A percentile compares a stretch with the other conserved stretches of the same genome.
Conservation (phyloP, 2,888 invertebrate species). For the Neria commutata region DNA sequence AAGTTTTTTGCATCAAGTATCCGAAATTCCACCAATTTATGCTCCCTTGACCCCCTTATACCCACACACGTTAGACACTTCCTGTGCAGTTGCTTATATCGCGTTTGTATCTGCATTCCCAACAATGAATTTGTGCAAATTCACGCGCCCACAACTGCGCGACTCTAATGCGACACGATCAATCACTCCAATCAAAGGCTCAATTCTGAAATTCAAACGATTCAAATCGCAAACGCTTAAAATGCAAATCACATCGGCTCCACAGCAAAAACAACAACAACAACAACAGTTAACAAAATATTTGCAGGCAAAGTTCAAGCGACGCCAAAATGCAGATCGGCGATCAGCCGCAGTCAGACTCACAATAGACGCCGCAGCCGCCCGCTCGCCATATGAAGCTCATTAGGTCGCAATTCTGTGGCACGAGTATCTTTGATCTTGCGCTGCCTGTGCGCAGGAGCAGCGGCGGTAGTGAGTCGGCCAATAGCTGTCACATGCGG, state of each 20-base stretch:
- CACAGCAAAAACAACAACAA: background rate
- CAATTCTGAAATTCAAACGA: background rate
- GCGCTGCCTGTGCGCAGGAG: background rate
- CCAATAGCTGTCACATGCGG: conserved; percentile 1
- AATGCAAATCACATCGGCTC: conserved; percentile 1
- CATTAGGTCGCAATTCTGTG: conserved; percentile 11
- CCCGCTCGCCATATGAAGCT: conserved; percentile 6
- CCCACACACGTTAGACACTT: no score
- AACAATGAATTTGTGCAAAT: background rate
- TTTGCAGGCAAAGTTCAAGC: background rate
- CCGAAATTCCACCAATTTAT: no score
- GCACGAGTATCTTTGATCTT: background rate
- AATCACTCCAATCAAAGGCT: background rate
- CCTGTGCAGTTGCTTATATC: no score
- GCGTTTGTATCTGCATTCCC: no score
- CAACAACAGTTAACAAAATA: background rate
- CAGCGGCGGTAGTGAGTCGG: background rate
- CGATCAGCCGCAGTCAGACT: background rate
- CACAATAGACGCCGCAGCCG: background rate
- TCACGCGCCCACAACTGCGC: background rate
- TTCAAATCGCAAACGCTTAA: conserved; percentile 1
- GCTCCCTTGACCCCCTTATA: no score
- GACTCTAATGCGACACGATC: background rate
- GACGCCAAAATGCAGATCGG: background rate
- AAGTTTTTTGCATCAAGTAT: no score